These are phyloP conservation scores for Galeopsomyia nigrocyanea DNA, from an alignment of 2,888 invertebrate species.

Conservation along the genomic window DNA sequence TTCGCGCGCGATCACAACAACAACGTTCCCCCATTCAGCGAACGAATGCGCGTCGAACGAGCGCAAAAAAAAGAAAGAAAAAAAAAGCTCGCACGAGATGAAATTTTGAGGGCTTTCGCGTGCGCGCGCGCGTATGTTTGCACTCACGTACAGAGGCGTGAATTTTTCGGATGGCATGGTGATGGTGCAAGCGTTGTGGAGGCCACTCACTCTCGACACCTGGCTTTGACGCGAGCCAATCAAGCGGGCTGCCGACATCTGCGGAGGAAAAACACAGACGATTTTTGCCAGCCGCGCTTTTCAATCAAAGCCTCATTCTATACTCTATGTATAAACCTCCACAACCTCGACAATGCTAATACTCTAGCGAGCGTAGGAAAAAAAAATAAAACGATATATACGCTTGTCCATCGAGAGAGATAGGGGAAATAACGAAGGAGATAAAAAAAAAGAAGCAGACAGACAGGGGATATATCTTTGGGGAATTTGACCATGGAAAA, in stretches of 20 bases:
- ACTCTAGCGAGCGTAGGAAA: neutral
- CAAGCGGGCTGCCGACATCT: constrained; percentile 26
- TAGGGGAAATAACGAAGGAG: neutral
- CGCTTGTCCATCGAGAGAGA: too few species aligned
- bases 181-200: too few species aligned
- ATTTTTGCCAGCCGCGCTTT: constrained; percentile 28
- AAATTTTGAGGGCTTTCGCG: neutral
- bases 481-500: constrained; percentile 5
- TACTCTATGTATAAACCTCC: neutral
- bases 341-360: constrained; percentile 31
- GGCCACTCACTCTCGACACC: constrained; percentile 18
- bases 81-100: too few species aligned
- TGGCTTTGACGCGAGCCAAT: constrained; percentile 41
- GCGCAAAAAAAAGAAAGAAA: too few species aligned
- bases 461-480: neutral
- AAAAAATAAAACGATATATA: too few species aligned
- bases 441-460: constrained; percentile 7
- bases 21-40: too few species aligned
- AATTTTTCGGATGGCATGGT: too few species aligned
- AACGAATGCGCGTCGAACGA: too few species aligned
- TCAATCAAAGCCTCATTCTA: constrained; percentile 41
- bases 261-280: constrained; percentile 35
- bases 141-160: neutral
- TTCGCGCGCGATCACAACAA: too few species aligned
- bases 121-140: constrained; percentile 16